These are phyloP conservation scores for Drymonia ruficornis DNA, from an alignment of 2,888 invertebrate species.

Conservation along the genomic window DNA sequence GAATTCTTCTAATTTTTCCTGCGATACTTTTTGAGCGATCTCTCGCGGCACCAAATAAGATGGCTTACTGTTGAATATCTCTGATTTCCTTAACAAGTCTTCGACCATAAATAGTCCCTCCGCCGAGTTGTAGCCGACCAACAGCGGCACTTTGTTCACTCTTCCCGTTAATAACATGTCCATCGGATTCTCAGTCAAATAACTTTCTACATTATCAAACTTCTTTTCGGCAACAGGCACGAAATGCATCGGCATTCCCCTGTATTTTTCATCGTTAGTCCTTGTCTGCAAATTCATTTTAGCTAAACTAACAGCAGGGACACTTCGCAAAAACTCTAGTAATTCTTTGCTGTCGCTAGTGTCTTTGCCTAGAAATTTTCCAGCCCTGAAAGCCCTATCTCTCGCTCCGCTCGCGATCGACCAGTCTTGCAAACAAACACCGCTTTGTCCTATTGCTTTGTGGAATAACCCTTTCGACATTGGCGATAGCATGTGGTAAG, in stretches of 20 bases:
- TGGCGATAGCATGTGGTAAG: conserved; percentile 67
- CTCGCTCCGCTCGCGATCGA: conserved; percentile 41
- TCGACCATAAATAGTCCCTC: conserved; percentile 56
- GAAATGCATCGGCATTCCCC: conserved; percentile 59
- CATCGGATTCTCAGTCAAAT: conserved; percentile 53
- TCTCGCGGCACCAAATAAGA: conserved; percentile 56
- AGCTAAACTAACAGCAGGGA: conserved; percentile 51
- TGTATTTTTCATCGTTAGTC: conserved; percentile 52
- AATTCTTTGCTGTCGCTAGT: conserved; percentile 52
- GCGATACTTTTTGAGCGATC: conserved; percentile 41
- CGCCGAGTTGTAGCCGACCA: conserved; percentile 61
- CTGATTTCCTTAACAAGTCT: conserved; percentile 43
- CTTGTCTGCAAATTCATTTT: conserved; percentile 47
- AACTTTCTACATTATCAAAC: conserved; percentile 50
- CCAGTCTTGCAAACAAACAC: conserved; percentile 61
- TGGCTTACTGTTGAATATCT: conserved; percentile 47
- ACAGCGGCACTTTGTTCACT: conserved; percentile 53
- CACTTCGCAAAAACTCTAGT: conserved; percentile 47
- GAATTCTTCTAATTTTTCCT: conserved; percentile 45
- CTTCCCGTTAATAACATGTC: conserved; percentile 48
- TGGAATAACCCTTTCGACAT: conserved; percentile 69
- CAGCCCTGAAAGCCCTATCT: conserved; percentile 58
- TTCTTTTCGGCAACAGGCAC: conserved; percentile 61
- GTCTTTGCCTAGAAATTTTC: conserved; percentile 58
- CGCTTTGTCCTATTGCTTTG: conserved; percentile 70